Conservation (phyloP, 2,797 vertebrate species). For the Chanos chanos region DNA sequence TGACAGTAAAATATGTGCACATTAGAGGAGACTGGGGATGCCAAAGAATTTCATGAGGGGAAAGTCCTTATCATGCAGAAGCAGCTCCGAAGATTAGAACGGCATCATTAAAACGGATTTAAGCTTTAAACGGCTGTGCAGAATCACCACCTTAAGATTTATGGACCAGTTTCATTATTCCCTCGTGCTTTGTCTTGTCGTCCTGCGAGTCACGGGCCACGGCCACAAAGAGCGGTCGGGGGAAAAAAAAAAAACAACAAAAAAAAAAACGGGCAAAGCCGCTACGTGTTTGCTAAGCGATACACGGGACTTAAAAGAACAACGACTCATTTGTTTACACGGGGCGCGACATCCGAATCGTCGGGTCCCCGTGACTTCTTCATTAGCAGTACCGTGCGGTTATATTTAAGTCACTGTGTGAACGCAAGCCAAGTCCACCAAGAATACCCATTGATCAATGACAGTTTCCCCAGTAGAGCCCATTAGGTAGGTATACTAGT, state of each 20-base stretch:
- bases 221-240: background rate
- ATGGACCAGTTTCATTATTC: slow-evolving; percentile 46
- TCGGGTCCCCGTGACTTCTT: background rate
- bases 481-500: no score
- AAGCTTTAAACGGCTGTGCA: slow-evolving; percentile 27
- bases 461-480: background rate
- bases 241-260: background rate
- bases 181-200: slow-evolving; percentile 40
- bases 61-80: slow-evolving; percentile 51
- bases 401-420: background rate
- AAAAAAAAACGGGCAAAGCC: background rate
- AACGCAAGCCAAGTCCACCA: background rate
- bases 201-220: background rate
- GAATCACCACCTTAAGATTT: slow-evolving; percentile 44
- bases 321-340: background rate
- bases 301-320: background rate
- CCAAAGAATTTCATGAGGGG: slow-evolving; percentile 17
- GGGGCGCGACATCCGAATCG: background rate
- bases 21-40: slow-evolving; percentile 34
- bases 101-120: slow-evolving; percentile 50
- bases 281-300: background rate
- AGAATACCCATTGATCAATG: background rate
- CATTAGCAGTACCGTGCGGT: slow-evolving; percentile 3
- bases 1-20: slow-evolving; percentile 50
- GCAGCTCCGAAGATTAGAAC: slow-evolving; percentile 49